Conservation (phyloP, 64 coral and sea anemone genomes). For the Porites lutea region DNA sequence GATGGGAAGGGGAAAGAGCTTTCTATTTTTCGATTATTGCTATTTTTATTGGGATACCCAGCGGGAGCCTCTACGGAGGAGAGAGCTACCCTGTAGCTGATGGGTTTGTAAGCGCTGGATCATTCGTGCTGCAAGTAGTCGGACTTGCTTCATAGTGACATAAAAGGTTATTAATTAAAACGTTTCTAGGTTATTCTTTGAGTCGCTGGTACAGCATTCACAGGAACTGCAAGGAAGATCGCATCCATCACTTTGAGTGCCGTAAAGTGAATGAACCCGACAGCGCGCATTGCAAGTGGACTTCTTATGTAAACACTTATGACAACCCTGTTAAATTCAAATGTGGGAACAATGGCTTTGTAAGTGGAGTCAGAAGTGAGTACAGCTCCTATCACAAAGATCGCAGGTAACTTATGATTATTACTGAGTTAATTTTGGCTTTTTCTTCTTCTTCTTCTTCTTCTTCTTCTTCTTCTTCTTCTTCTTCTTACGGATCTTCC, state of each 20-base stretch:
- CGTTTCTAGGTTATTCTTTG: neutral
- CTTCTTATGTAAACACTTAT: constrained; percentile 10
- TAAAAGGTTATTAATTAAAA: too few relatives aligned
- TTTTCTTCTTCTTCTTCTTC: neutral
- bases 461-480: neutral
- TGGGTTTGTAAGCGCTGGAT: too few relatives aligned
- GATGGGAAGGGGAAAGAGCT: too few relatives aligned
- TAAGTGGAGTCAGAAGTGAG: neutral
- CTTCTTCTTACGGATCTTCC: too few relatives aligned
- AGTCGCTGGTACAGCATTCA: neutral
- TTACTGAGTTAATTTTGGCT: too few relatives aligned
- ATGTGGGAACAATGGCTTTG: constrained; percentile 28
- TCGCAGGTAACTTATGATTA: neutral
- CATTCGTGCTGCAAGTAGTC: too few relatives aligned
- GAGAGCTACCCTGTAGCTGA: too few relatives aligned
- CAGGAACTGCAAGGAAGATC: constrained; percentile 39
- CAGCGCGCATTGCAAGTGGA: neutral
- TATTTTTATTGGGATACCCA: too few relatives aligned
- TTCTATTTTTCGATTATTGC: too few relatives aligned
- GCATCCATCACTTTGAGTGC: constrained; percentile 9
- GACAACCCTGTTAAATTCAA: neutral
- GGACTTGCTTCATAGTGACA: too few relatives aligned
- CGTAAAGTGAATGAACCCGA: too few relatives aligned
- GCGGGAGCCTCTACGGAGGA: too few relatives aligned
- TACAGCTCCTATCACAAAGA: neutral